A percentile compares a stretch with the other conserved stretches of the same genome.
Evolutionary conservation across 2,888 invertebrate species (phyloP).

Genomic region (Erpobdella octoculata): DNA sequence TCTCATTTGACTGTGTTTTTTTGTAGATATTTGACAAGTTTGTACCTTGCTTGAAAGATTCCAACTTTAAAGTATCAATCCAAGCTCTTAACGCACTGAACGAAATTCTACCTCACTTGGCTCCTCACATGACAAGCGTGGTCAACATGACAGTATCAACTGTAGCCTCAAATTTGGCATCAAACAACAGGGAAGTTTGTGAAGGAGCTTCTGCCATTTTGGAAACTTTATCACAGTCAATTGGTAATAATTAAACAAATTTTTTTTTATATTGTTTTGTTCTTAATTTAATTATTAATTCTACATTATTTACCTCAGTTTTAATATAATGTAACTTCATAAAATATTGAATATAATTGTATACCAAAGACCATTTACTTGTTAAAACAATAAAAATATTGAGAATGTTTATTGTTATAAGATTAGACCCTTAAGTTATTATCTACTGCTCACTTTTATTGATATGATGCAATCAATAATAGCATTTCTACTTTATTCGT

Average conservation of each 20-base stretch:
- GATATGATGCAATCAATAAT: too few species aligned
- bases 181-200: slow-evolving; percentile 49
- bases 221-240: slow-evolving; percentile 44
- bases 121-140: slow-evolving; percentile 42
- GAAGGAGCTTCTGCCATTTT: slow-evolving; percentile 44
- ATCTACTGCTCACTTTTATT: too few species aligned
- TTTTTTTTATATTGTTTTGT: not conserved
- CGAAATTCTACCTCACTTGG: slow-evolving; percentile 42
- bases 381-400: too few species aligned
- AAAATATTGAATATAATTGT: not conserved
- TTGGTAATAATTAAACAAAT: slow-evolving; percentile 39
- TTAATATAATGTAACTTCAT: not conserved
- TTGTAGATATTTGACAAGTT: slow-evolving; percentile 39
- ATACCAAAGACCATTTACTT: not conserved
- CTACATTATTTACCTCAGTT: not conserved
- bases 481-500: too few species aligned
- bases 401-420: too few species aligned
- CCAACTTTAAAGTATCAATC: slow-evolving; percentile 52
- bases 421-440: too few species aligned
- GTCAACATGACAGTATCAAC: slow-evolving; percentile 39
- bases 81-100: slow-evolving; percentile 47
- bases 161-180: slow-evolving; percentile 47
- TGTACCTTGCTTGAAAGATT: slow-evolving; percentile 48
- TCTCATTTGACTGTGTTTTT: too few species aligned
- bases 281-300: not conserved